These are phyloP conservation scores for Cygnus buccinator DNA, from an alignment of 2,113 vertebrate genomes.

Conservation along the genomic window DNA sequence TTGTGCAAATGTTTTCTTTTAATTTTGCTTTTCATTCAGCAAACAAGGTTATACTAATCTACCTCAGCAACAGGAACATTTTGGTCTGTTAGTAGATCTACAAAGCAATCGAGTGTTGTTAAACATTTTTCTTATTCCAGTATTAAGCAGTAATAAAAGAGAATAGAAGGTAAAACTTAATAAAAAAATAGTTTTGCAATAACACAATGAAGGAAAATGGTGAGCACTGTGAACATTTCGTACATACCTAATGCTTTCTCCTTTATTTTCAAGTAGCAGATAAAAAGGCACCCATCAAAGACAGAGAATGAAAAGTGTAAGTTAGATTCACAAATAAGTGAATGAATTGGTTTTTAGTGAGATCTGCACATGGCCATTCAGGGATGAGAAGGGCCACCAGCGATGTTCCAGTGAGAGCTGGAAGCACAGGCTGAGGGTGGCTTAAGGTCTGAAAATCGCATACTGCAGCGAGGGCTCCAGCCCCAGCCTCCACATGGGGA, in stretches of 20 bases:
- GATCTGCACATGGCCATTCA: neutral
- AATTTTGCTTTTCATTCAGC: slow-evolving; percentile 22
- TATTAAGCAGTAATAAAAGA: slow-evolving; percentile 8
- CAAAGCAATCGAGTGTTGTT: neutral
- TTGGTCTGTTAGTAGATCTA: slow-evolving; percentile 17
- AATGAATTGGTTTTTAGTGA: neutral
- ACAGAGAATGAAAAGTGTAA: neutral
- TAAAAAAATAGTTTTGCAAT: neutral
- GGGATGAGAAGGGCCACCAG: neutral
- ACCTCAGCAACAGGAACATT: slow-evolving; percentile 29
- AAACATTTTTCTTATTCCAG: neutral
- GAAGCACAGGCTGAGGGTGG: neutral
- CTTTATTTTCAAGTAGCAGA: neutral
- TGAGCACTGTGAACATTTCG: neutral
- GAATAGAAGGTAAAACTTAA: neutral
- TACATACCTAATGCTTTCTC: neutral
- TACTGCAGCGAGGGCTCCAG: neutral
- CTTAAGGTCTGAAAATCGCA: neutral
- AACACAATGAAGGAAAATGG: neutral
- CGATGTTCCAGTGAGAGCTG: neutral
- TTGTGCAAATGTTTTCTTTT: slow-evolving; percentile 29
- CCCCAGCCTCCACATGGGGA: neutral
- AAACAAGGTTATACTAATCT: slow-evolving; percentile 13
- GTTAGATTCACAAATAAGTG: neutral
- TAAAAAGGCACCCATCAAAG: neutral